phyloP scores from a whole-genome alignment of 2,797 vertebrate genomes.

The Columba guinea region DNA sequence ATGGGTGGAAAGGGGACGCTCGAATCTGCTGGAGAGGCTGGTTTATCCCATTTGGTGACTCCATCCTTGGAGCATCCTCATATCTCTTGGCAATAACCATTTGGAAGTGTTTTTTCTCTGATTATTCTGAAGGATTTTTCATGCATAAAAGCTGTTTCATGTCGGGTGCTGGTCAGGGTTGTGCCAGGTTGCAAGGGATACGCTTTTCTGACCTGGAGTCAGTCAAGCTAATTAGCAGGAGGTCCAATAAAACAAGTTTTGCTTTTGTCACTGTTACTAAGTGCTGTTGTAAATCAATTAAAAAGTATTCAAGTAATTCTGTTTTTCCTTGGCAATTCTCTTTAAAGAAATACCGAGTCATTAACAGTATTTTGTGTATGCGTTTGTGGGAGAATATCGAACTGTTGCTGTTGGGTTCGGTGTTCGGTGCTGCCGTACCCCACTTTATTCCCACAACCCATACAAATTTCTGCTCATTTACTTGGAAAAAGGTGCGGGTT shows the following conservation, averaged over 20 bases:
- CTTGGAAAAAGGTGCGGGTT: neutral
- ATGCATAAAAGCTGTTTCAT: neutral
- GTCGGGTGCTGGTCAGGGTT: neutral
- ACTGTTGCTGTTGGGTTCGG: neutral
- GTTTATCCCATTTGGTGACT: neutral
- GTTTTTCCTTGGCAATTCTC: conserved; percentile 7
- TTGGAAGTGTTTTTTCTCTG: neutral
- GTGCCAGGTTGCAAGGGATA: conserved; percentile 23
- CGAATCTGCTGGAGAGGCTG: neutral
- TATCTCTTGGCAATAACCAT: neutral
- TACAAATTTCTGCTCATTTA: rapidly evolving
- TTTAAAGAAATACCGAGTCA: neutral
- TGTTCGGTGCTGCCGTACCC: neutral
- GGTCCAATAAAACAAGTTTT: conserved; percentile 71
- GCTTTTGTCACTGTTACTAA: conserved; percentile 70
- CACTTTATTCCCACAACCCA: rapidly evolving
- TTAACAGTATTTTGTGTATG: neutral
- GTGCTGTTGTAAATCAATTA: conserved; percentile 73
- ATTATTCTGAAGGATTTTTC: neutral
- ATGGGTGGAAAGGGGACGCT: neutral
- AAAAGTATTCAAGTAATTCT: conserved; percentile 65
- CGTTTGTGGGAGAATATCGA: neutral
- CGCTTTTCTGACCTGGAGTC: neutral
- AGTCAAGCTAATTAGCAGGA: conserved; percentile 69
- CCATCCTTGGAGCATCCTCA: neutral